Evolutionary conservation across 2,113 vertebrate species (phyloP).

Genomic region (Azemiops feae): DNA sequence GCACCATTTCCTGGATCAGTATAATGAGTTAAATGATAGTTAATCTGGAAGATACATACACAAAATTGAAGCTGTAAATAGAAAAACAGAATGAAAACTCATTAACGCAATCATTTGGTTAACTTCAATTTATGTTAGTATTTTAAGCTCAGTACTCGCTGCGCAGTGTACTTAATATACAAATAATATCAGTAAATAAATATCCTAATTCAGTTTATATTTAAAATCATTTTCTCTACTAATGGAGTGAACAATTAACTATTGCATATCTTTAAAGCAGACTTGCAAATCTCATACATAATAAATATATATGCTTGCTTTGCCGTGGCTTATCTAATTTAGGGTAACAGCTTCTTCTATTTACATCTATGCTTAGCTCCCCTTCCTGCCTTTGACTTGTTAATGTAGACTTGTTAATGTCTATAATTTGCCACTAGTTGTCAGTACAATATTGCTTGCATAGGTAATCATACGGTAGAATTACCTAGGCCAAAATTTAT

Average conservation of each 20-base stretch:
- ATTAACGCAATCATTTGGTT: not conserved
- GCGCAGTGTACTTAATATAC: not conserved
- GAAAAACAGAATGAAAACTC: not conserved
- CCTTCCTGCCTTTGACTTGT: not conserved
- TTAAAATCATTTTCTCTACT: not conserved
- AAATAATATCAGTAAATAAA: not conserved
- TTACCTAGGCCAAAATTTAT: not conserved
- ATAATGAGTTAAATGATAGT: not conserved
- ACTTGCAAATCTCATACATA: not conserved
- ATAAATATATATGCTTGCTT: not conserved
- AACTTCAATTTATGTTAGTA: not conserved
- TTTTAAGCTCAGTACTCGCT: not conserved
- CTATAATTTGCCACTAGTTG: not conserved
- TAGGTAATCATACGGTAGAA: not conserved
- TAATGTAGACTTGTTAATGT: not conserved
- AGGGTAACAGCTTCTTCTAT: not conserved
- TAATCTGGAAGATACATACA: not conserved
- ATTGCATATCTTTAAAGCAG: not conserved
- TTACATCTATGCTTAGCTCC: not conserved
- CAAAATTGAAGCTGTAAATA: not conserved
- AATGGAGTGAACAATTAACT: not conserved
- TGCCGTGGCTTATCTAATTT: not conserved
- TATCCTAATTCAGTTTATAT: not conserved
- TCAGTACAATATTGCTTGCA: not conserved
- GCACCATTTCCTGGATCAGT: not conserved